Evolutionary conservation across 2,113 vertebrate genomes (phyloP).

Genomic region (Trachemys scripta): DNA sequence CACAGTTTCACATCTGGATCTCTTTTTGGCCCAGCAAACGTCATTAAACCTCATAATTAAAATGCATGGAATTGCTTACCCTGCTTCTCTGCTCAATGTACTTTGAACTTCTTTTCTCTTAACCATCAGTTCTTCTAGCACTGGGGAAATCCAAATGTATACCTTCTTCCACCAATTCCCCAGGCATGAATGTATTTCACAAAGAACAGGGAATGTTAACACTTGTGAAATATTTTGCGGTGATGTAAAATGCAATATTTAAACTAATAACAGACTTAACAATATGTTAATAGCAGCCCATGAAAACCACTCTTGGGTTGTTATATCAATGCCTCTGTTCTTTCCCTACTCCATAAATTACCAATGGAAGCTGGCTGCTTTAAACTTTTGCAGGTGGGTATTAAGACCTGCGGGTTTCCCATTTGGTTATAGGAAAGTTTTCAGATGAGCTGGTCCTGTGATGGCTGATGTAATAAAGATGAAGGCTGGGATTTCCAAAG

Average conservation of each 20-base stretch:
- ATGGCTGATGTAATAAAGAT: background rate
- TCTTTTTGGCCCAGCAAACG: background rate
- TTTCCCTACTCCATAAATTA: background rate
- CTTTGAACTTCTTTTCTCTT: background rate
- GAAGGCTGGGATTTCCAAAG: background rate
- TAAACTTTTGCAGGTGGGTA: background rate
- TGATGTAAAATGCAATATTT: background rate
- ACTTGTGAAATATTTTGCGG: background rate
- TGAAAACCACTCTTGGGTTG: background rate
- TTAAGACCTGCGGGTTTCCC: background rate
- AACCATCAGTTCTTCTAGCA: background rate
- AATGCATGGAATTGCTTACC: background rate
- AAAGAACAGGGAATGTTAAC: background rate
- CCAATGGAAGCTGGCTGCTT: background rate
- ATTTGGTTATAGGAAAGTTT: background rate
- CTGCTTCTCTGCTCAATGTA: background rate
- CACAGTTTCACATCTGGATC: background rate
- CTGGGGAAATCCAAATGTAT: background rate
- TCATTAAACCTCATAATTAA: background rate
- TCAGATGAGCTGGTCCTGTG: background rate
- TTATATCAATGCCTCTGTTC: background rate
- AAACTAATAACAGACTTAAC: background rate
- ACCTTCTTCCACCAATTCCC: background rate
- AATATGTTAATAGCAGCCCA: background rate
- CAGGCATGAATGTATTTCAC: background rate